Base-by-base conservation (phyloP, 2,888 invertebrate genomes). In the Strigamia crassipes region DNA sequence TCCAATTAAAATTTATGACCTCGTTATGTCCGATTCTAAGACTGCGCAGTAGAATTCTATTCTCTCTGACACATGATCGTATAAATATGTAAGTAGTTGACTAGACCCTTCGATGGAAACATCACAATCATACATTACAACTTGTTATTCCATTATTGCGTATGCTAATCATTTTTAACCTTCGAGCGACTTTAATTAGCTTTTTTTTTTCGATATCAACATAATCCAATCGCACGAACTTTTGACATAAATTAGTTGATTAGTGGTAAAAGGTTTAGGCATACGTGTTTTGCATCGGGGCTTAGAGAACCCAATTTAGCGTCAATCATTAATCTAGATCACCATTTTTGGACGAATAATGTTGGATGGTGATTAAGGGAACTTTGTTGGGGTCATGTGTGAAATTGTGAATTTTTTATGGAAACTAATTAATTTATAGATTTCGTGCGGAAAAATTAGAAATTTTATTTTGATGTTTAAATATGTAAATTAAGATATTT, bases 1-100 rank as follows among this genome's bases (percentile, higher is more conserved):
- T 66, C 66, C 66, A 66, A 66, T 66, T 66, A 66, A 66, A 66
- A 66, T 66, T 66, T 66, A 66, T 66, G 66, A 66, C 66, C 66
- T 66, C 66, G 66, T 66, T 66, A 66, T 66, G 66, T 66, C 27
- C 66, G 66, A 66, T 66, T 66, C 27, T 66, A 27, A 34, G 66
- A 27, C 66, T 27, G 23, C 61, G 5, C 5, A 61, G 51, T 51
- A 51, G 12, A 66, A 66, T 66, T 66, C 27, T 66, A 66, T 66
- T 66, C 66, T 66, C 66, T 27, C 2, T 66, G 66, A 66, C 27
- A 31, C 27, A 66, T 66, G 66, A 31, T 10, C 27, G 27, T 66
- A 66, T 66, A 66, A 66, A 66, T 66, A 66, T 66, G 66, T 66
- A 66, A 66, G 66, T 27, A 66, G 13, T 15, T 10, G 9, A 18